Conservation (phyloP, 2,888 invertebrate genomes). For the Cerceris ruficornis region DNA sequence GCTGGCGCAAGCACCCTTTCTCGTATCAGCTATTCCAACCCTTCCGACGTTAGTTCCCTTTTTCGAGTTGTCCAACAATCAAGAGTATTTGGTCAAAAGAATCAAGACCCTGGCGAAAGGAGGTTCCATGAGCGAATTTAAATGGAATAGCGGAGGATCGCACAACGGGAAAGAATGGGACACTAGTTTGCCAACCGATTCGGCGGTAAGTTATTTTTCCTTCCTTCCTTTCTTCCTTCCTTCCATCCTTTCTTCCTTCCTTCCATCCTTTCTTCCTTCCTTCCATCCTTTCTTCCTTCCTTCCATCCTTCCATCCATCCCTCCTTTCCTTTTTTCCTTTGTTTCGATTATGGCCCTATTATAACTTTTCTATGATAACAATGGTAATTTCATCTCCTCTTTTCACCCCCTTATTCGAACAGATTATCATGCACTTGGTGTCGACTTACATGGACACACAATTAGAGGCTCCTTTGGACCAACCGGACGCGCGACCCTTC, state of each 20-base stretch:
- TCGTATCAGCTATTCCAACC: constrained; percentile 84
- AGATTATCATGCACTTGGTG: constrained; percentile 93
- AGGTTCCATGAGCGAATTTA: constrained; percentile 94
- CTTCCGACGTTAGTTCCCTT: constrained; percentile 88
- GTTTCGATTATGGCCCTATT: too few relatives aligned
- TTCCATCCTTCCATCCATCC: too few relatives aligned
- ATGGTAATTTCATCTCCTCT: not conserved
- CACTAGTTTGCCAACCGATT: constrained; percentile 92
- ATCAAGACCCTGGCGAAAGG: constrained; percentile 91
- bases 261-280: not conserved
- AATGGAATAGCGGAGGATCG: constrained; percentile 92
- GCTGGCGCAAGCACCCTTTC: constrained; percentile 85
- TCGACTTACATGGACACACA: constrained; percentile 94
- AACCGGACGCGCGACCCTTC: constrained; percentile 87
- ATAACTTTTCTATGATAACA: too few relatives aligned
- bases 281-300: not conserved
- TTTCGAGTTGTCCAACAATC: constrained; percentile 91
- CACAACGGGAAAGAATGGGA: constrained; percentile 91
- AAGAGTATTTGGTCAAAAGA: constrained; percentile 92
- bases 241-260: not conserved
- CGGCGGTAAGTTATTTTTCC: constrained; percentile 85
- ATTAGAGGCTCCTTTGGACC: constrained; percentile 86
- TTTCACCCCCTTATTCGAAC: constrained; percentile 55
- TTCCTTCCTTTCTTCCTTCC: not conserved
- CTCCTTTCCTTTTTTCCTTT: too few relatives aligned